Evolutionary conservation across 2,888 invertebrate species (phyloP), one percentile per base, ranked within the genome.

Genomic region (Lasioglossum oenotherae): DNA sequence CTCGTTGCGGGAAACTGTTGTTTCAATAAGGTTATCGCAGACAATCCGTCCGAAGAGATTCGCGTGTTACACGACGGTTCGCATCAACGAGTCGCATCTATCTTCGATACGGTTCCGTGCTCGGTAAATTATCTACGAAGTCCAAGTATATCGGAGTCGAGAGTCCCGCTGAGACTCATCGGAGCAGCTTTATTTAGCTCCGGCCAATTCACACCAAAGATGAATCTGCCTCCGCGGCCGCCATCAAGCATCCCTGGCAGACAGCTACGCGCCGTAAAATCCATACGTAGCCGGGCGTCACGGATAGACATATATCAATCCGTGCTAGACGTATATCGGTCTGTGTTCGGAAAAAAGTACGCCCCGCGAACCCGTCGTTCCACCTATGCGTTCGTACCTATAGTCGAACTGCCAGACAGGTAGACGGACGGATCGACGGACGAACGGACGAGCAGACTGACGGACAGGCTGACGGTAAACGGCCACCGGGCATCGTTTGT

Each of bases 141-240:
- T 77, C 77, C 74, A 31, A 69, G 71, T 71, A 60, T 79, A 75
- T 78, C 77, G 82, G 27, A 82, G 53, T 49, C 77, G 53, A 74
- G 74, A 12, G 78, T 46, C 86, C 86, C 82, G 82, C 86, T 80
- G 87, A 83, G 83, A 81, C 78, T 67, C 76, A 73, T 81, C 78
- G 80, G 78, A 53, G 67, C 69, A 76, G 78, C 83, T 90, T 89
- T 86, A 85, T 89, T 85, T 81, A 74, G 35, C 53, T 57, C 69
- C 53, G 80, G 69, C 74, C 74, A 81, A 90, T 89, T 88, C 80
- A 69, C 89, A 79, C 85, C 80, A 82, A 85, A 87, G 85, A 87
- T 77, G 88, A 83, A 88, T 85, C 79, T 87, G 49, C 73, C 16
- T 78, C 71, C 53, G 53, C 69, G 74, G 35, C 57, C 44, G 79